A percentile compares a stretch with the other conserved stretches of the same genome.
These are phyloP conservation scores for Zonotrichia albicollis DNA, from an alignment of 2,797 vertebrate genomes.

Conservation along the genomic window DNA sequence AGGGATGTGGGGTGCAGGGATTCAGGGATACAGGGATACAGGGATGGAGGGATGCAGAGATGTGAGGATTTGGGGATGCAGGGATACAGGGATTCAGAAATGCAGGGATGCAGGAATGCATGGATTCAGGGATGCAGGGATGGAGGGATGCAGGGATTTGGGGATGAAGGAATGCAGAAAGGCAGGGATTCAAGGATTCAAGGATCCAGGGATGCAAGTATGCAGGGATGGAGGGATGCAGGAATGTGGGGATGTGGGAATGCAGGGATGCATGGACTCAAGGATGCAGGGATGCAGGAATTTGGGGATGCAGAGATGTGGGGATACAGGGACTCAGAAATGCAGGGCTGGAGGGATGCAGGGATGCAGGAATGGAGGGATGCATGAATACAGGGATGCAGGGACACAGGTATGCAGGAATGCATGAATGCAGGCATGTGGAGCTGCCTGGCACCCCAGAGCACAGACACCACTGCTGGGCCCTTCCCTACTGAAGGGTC, in stretches of 20 bases:
- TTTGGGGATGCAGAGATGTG: fast-evolving
- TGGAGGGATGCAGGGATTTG: neutral
- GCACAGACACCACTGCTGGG: fast-evolving
- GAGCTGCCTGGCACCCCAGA: fast-evolving
- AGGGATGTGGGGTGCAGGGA: neutral
- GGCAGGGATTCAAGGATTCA: too few species aligned
- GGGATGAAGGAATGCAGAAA: neutral
- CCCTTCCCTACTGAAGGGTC: neutral
- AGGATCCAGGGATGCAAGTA: too few species aligned
- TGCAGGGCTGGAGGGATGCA: too few species aligned
- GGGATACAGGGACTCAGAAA: fast-evolving
- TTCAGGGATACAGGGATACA: neutral
- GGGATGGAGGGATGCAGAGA: too few species aligned
- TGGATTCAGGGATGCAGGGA: neutral
- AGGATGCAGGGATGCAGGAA: fast-evolving
- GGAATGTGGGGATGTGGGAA: fast-evolving
- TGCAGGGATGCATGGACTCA: too few species aligned
- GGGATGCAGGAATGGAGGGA: too few species aligned
- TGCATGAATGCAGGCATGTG: neutral
- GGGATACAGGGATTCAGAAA: neutral
- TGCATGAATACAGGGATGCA: fast-evolving
- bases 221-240: fast-evolving
- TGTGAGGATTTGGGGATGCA: neutral
- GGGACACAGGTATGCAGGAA: too few species aligned
- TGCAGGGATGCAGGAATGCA: fast-evolving